Conservation (phyloP, 2,888 invertebrate species). For the Gortyna flavago region DNA sequence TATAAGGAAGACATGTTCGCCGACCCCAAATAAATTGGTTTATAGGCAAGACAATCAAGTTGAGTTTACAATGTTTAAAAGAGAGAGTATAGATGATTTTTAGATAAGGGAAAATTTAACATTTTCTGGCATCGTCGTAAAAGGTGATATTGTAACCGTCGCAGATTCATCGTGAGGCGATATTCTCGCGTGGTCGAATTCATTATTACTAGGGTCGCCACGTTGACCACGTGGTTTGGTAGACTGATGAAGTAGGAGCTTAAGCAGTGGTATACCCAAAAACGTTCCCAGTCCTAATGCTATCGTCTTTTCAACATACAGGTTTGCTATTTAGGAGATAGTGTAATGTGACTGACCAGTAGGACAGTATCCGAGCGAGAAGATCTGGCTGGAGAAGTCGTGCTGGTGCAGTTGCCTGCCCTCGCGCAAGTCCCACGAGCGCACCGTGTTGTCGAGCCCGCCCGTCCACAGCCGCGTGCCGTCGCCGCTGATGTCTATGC, state of each 20-base stretch:
- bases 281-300: neutral
- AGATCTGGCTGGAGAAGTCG: slow-evolving; percentile 97
- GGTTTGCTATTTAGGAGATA: neutral
- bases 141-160: no score
- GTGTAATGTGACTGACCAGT: slow-evolving; percentile 89
- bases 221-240: neutral
- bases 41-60: neutral
- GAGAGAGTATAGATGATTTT: neutral
- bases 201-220: neutral
- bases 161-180: neutral
- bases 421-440: slow-evolving; percentile 98
- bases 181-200: neutral
- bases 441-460: slow-evolving; percentile 98
- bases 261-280: neutral
- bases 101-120: neutral
- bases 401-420: slow-evolving; percentile 98
- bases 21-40: neutral
- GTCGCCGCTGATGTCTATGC: slow-evolving; percentile 98
- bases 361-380: slow-evolving; percentile 97
- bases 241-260: neutral
- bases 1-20: neutral
- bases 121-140: neutral
- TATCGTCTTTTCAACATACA: neutral
- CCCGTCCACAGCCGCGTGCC: slow-evolving; percentile 97
- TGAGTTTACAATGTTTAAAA: neutral